These are phyloP conservation scores for Meloidogyne chitwoodi DNA, from an alignment of 1,140 invertebrate species.

Conservation along the genomic window DNA sequence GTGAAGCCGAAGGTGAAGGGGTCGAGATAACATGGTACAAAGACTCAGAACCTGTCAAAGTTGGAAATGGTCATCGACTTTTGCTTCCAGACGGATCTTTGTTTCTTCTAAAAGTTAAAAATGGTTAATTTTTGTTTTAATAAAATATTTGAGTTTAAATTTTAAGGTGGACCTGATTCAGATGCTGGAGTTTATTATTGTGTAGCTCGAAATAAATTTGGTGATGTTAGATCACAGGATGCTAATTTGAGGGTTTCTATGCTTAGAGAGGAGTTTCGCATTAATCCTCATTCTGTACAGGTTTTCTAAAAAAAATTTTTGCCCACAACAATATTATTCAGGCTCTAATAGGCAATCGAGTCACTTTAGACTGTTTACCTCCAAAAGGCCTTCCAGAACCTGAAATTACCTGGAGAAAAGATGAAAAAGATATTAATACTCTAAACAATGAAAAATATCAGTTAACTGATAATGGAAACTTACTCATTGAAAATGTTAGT, in stretches of 20 bases:
- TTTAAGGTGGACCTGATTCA: slow-evolving; percentile 30
- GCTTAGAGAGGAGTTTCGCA: slow-evolving; percentile 38
- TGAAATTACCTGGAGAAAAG: slow-evolving; percentile 31
- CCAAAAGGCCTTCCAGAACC: slow-evolving; percentile 42
- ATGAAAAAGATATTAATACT: slow-evolving; percentile 30
- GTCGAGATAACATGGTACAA: slow-evolving; percentile 46
- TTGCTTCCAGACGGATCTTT: slow-evolving; percentile 44
- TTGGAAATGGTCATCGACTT: slow-evolving; percentile 43
- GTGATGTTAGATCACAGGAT: slow-evolving; percentile 35
- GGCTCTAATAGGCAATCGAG: slow-evolving; percentile 33
- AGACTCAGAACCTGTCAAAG: slow-evolving; percentile 37
- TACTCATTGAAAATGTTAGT: slow-evolving; percentile 46
- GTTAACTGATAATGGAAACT: slow-evolving; percentile 37
- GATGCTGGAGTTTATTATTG: slow-evolving; percentile 46
- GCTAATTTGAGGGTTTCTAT: slow-evolving; percentile 40
- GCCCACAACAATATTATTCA: background rate
- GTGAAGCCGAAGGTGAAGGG: slow-evolving; percentile 30
- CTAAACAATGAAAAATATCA: slow-evolving; percentile 28
- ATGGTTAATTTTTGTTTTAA: slow-evolving; percentile 14
- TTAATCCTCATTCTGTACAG: slow-evolving; percentile 43
- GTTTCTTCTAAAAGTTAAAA: slow-evolving; percentile 41
- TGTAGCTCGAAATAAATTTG: slow-evolving; percentile 33
- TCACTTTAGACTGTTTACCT: slow-evolving; percentile 38
- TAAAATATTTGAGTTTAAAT: background rate
- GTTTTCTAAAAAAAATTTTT: slow-evolving; percentile 11